These are phyloP conservation scores for Eristalis tenax DNA, from an alignment of 2,888 invertebrate species.

Conservation along the genomic window DNA sequence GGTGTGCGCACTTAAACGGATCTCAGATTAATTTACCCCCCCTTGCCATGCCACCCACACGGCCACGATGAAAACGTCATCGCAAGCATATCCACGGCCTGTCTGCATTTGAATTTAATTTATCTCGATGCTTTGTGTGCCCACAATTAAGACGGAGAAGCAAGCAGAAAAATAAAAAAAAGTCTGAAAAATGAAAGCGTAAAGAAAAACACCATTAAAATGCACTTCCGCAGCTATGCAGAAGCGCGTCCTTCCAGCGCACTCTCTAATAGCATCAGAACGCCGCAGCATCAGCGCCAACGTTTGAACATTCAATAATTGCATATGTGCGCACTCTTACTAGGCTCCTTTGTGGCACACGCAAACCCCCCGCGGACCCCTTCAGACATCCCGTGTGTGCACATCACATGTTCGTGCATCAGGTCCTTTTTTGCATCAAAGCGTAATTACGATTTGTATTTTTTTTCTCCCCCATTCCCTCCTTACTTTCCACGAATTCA, in stretches of 20 bases:
- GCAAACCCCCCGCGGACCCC: background rate
- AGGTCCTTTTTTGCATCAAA: background rate
- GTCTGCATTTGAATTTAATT: slow-evolving; percentile 49
- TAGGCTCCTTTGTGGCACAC: slow-evolving; percentile 20
- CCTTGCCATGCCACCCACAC: background rate
- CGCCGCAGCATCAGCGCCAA: slow-evolving; percentile 9
- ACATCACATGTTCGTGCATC: background rate
- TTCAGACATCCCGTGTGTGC: background rate
- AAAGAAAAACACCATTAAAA: slow-evolving; percentile 68
- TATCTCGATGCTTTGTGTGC: slow-evolving; percentile 55
- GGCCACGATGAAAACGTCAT: slow-evolving; percentile 2
- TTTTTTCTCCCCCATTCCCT: background rate
- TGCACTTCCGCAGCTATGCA: slow-evolving; percentile 62
- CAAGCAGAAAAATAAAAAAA: background rate
- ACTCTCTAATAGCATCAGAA: slow-evolving; percentile 30
- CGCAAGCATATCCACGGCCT: background rate
- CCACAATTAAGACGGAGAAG: slow-evolving; percentile 51
- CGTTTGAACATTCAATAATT: slow-evolving; percentile 61
- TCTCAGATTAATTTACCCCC: slow-evolving; percentile 1
- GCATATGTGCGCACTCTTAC: slow-evolving; percentile 35
- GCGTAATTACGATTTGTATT: background rate
- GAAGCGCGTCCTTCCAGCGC: slow-evolving; percentile 28
- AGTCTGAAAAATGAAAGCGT: slow-evolving; percentile 29
- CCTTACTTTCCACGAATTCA: background rate
- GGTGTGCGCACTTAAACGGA: background rate